phyloP scores from a whole-genome alignment of 1,140 invertebrate species.

The Hirudo medicinalis region DNA sequence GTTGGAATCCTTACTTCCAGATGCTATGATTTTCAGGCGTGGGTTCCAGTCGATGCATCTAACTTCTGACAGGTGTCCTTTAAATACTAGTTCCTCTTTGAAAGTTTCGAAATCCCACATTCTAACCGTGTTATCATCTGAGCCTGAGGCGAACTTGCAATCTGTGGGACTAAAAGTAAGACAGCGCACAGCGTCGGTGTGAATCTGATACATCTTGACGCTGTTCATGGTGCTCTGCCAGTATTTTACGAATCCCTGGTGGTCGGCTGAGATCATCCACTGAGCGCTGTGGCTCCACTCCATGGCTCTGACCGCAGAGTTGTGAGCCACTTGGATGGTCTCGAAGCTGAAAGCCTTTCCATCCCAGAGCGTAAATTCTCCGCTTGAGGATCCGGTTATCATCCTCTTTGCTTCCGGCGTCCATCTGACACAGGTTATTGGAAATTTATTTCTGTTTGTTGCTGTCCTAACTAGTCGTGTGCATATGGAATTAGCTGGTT shows the following conservation, averaged over 20 bases:
- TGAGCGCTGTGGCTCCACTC: constrained; percentile 96
- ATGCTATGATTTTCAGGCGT: constrained; percentile 84
- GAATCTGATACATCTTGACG: constrained; percentile 99
- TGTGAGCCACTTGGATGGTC: constrained; percentile 82
- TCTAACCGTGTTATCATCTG: constrained; percentile 91
- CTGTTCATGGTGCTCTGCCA: constrained; percentile 99
- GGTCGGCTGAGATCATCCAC: constrained; percentile 99
- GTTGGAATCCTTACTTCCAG: constrained; percentile 98
- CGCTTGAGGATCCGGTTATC: constrained; percentile 93
- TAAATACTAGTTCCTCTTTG: constrained; percentile 82
- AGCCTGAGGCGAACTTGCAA: constrained; percentile 94
- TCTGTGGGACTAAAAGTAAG: constrained; percentile 50
- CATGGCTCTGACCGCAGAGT: constrained; percentile 91
- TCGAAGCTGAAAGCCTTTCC: constrained; percentile 99
- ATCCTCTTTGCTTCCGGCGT: constrained; percentile 92
- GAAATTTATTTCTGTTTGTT: constrained; percentile 98
- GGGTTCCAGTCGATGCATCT: constrained; percentile 99
- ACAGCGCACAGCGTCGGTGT: constrained; percentile 87
- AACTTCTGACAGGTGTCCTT: constrained; percentile 96
- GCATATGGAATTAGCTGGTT: constrained; percentile 90
- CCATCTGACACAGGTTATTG: constrained; percentile 97
- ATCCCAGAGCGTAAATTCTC: constrained; percentile 99
- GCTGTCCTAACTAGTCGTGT: constrained; percentile 92
- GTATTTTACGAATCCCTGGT: constrained; percentile 95
- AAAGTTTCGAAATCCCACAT: constrained; percentile 97